phyloP scores from a whole-genome alignment of 2,888 invertebrate genomes.

The Eulithis prunata region DNA sequence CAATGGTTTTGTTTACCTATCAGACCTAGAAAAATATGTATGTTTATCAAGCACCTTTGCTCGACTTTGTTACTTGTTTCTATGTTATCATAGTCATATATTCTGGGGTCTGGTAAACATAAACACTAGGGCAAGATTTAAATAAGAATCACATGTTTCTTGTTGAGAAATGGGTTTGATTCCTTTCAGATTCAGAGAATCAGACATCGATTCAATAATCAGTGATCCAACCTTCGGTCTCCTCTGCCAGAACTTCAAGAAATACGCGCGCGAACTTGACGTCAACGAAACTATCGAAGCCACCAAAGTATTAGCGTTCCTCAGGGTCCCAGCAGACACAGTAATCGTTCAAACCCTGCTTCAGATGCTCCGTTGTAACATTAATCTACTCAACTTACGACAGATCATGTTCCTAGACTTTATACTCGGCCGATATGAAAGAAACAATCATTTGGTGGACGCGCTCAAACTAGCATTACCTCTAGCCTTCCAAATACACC shows the following conservation, averaged over 20 bases:
- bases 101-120: no score
- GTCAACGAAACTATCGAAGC: constrained; percentile 83
- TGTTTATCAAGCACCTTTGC: no score
- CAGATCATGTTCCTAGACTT: constrained; percentile 87
- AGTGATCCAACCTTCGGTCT: constrained; percentile 83
- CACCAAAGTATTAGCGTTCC: constrained; percentile 83
- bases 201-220: constrained; percentile 70
- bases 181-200: constrained; percentile 44
- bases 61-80: no score
- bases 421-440: constrained; percentile 78
- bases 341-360: constrained; percentile 86
- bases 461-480: constrained; percentile 87
- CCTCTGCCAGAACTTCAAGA: constrained; percentile 84
- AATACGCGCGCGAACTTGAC: constrained; percentile 80
- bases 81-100: no score
- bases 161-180: no score
- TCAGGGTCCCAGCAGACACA: constrained; percentile 84
- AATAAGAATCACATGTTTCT: no score
- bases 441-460: constrained; percentile 83
- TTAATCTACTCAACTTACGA: constrained; percentile 84
- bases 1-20: no score
- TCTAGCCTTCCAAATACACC: constrained; percentile 86
- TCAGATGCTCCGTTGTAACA: constrained; percentile 85
- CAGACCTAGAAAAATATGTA: no score
- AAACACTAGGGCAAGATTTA: no score